Base-by-base conservation (phyloP, 2,888 invertebrate genomes). In the Noctuana brunneofusca region DNA sequence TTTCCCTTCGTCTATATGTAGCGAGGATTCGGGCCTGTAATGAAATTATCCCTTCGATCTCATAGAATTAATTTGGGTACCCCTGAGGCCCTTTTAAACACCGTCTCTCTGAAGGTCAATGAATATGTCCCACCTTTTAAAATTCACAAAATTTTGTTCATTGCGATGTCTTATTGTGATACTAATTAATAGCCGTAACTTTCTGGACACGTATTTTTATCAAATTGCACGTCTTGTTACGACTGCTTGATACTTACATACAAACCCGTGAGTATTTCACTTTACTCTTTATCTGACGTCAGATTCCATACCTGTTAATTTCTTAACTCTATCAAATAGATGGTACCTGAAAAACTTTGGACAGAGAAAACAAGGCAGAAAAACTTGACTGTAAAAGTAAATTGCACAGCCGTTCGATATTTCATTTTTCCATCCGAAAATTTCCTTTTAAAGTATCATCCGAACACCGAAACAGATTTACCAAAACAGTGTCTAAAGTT, bases 21-120 rank as follows among this genome's bases (percentile, higher is more conserved):
- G n/a, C 68, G 72, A 74, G 75, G 76, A 75, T 75, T 74, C 72
- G 70, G 66, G 71, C 70, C 71, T 38, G 71, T 85, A 86, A 86
- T 86, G 77, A 79, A 85, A 86, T 86, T 84, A 85, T 84, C 79
- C 79, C 75, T 70, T 80, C 78, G 77, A 80, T 81, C 75, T 76
- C 76, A 73, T 74, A 75, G 76, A 84, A 85, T 83, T 86, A 86
- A 86, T 84, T 80, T 73, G 71, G 75, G 75, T 75, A n/a, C 48
- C 49, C 48, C 27, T 5, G n/a, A 41, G 49, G 55, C 49, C 80
- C 78, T 80, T 84, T 83, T 81, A 77, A 75, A 81, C 79, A 32
- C 38, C 48, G 62, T 56, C 78, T 75, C 70, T 74, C 70, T 71
- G 64, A 56, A 50, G 55, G 41, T 56, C 62, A 41, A 16, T 50